Percentiles rank a stretch among this genome's conserved stretches.
Evolutionary conservation across 2,113 vertebrate species (phyloP).

Genomic region (Macrotis lagotis): DNA sequence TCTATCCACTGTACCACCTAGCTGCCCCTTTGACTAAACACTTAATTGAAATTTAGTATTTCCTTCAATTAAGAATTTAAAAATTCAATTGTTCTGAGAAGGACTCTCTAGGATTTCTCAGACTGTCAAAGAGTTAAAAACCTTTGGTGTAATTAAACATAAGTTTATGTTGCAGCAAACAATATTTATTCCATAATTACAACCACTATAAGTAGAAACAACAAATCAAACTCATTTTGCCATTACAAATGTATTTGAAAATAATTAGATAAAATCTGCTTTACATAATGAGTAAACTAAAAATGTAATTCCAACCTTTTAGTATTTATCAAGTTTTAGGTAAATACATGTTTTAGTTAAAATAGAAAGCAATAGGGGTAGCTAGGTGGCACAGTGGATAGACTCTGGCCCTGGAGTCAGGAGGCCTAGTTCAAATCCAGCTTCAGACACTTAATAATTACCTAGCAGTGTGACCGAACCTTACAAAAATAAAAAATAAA

Average conservation of each 20-base stretch:
- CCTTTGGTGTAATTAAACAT: conserved; percentile 24
- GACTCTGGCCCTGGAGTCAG: no score
- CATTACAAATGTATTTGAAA: conserved; percentile 19
- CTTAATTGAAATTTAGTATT: background rate
- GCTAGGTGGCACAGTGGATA: no score
- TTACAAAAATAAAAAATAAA: no score
- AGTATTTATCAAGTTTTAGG: background rate
- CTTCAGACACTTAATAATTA: no score
- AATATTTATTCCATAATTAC: conserved; percentile 41
- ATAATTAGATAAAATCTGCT: conserved; percentile 19
- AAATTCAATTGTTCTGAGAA: background rate
- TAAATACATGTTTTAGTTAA: background rate
- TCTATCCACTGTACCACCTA: no score
- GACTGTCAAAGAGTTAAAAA: background rate
- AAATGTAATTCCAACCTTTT: background rate
- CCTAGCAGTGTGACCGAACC: no score
- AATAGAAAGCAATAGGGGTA: background rate
- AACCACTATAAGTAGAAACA: background rate
- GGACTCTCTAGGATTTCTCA: background rate
- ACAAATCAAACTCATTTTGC: background rate
- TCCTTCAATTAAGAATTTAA: background rate
- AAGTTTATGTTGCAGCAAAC: conserved; percentile 32
- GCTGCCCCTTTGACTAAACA: background rate
- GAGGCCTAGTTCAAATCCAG: no score
- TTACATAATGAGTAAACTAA: background rate